Base-by-base conservation (phyloP, 2,888 invertebrate species). In the Elmis aenea region DNA sequence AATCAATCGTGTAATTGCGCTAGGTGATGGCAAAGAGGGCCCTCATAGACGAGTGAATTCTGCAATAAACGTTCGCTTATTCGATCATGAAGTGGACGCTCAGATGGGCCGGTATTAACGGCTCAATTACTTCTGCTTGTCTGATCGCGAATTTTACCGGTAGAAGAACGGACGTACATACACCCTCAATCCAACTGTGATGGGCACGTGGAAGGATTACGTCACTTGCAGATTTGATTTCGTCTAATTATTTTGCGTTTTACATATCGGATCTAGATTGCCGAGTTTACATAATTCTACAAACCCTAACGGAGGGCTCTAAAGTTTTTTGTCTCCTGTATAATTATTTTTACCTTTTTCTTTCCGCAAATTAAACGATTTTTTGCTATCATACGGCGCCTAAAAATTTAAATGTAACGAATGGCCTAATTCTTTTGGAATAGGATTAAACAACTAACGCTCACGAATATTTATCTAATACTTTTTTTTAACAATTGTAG, bases 61-160 rank as follows among this genome's bases (percentile, higher is more conserved):
- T 37, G 38, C 32, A 46, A 47, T 47, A 51, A 47, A 46, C 41
- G 38, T 45, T 40, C 35, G 30, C 40, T 36, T 26, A 26, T 38
- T 38, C 29, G 15, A 26, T 42, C 33, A 39, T 36, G 33, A 36
- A 29, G 36, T 39, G 30, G 27, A 14, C 32, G 33, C 26, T 37
- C 35, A 22, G 20, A 31, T 33, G 29, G 28, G 28, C 22, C 25
- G 21, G 22, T 30, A 46, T 46, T 46, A 46, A 39, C 37, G 39
- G 26, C 33, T 38, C 38, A 38, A 46, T 49, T 46, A 47, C 37
- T 47, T 50, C 43, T 43, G 46, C 45, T 46, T 46, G 46, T 46
- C 49, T 36, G 46, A 41, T 38, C 40, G 31, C 33, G 37, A 38
- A 40, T 42, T 37, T 43, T 40, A 34, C 32, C 34, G 42, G 39